Evolutionary conservation across 1,140 invertebrate species (phyloP).

Genomic region (Bradysia coprophila): DNA sequence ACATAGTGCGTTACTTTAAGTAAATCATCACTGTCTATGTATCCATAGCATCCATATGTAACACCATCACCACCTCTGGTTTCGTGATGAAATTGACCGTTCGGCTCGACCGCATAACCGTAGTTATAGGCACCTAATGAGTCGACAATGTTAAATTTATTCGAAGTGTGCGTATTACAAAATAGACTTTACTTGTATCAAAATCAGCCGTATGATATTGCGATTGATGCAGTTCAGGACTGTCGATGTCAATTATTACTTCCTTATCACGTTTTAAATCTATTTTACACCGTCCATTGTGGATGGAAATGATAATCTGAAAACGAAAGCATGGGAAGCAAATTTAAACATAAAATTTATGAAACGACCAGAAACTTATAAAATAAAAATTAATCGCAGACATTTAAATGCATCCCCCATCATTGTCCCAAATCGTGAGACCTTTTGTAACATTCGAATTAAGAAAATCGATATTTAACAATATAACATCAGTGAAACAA

Average conservation of each 20-base stretch:
- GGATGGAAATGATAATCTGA: too few relatives aligned
- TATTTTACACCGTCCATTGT: too few relatives aligned
- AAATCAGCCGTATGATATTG: not conserved
- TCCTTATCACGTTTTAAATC: not conserved
- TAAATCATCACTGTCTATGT: constrained; percentile 44
- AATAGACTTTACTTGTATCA: not conserved
- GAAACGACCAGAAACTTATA: too few relatives aligned
- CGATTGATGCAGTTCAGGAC: not conserved
- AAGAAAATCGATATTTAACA: too few relatives aligned
- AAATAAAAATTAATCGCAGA: too few relatives aligned
- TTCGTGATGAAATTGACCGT: constrained; percentile 63
- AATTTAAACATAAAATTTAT: too few relatives aligned
- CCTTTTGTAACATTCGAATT: too few relatives aligned
- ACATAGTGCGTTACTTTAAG: constrained; percentile 52
- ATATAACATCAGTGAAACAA: too few relatives aligned
- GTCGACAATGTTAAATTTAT: not conserved
- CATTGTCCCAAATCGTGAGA: too few relatives aligned
- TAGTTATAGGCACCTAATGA: constrained; percentile 43
- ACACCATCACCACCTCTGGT: constrained; percentile 48
- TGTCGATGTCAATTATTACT: not conserved
- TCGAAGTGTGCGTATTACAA: not conserved
- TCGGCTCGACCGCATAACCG: constrained; percentile 37
- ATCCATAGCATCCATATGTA: constrained; percentile 62
- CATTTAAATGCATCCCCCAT: too few relatives aligned
- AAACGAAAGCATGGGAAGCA: too few relatives aligned